Evolutionary conservation across 2,113 vertebrate species (phyloP), one percentile per base, ranked within the genome.

Genomic region (Carettochelys insculpta): DNA sequence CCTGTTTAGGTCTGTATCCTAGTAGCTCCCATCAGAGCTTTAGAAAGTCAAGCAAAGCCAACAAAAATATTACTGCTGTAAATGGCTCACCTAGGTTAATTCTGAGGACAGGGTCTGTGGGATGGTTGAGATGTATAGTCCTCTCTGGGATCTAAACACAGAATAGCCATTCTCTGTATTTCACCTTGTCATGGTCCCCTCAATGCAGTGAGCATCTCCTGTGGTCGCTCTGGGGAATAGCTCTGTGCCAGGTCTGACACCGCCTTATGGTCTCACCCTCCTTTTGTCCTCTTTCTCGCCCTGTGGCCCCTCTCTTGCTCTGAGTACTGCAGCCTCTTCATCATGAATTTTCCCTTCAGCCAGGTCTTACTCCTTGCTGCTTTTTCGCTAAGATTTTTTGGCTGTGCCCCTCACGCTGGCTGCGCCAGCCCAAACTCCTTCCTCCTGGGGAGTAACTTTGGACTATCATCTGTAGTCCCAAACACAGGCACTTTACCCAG

Each of bases 21-120:
- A 65, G 27, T 17, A 4, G 61, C 61, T 34, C 31, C 17, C 34
- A 65, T 19, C 8, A 5, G n/a, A 71, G 11, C 20, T 71, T 41
- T 41, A 24, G 22, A 71, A 71, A 41, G 65, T 71, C 38, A 20
- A 71, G 20, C 34, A 54, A 90, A 83, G 82, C 45, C 65, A 85
- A 75, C 83, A 93, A 83, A 91, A 95, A 93, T 75, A 77, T 93
- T 81, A 82, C 58, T 52, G 80, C 24, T 50, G 93, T 88, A 58
- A 90, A 90, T 89, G 50, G 50, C n/a, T 90, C n/a, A n/a, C n/a
- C n/a, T n/a, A n/a, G n/a, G n/a, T n/a, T 61, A 88, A 65, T 85
- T 88, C 80, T 73, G 82, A 88, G 88, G 82, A 75, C 73, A 79
- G 81, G 84, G 9, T 87, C 41, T 41, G 73, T 6, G n/a, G 76